These are phyloP conservation scores for Loripinus fragilis DNA, from an alignment of 2,888 invertebrate species.

Conservation along the genomic window DNA sequence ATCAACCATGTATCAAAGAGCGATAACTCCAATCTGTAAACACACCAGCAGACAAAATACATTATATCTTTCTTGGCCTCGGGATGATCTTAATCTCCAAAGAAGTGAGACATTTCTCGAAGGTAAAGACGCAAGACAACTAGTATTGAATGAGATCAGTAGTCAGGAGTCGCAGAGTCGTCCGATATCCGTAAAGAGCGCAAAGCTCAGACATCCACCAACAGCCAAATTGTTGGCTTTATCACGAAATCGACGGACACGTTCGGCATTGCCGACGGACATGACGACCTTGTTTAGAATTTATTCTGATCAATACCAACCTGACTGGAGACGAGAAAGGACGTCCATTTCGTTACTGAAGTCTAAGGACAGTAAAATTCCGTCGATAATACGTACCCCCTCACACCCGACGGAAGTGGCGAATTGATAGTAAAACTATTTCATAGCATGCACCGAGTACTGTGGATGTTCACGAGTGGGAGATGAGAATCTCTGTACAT, in stretches of 20 bases:
- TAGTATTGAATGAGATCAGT: slow-evolving; percentile 69
- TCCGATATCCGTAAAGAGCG: slow-evolving; percentile 56
- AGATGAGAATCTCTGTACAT: too few species aligned
- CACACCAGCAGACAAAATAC: slow-evolving; percentile 64
- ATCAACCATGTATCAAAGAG: slow-evolving; percentile 72
- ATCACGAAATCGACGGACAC: slow-evolving; percentile 51
- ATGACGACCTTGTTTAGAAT: slow-evolving; percentile 75
- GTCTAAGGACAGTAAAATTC: slow-evolving; percentile 29
- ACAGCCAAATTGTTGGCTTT: slow-evolving; percentile 76
- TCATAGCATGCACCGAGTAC: too few species aligned
- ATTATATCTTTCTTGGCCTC: slow-evolving; percentile 59
- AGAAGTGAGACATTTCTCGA: slow-evolving; percentile 64
- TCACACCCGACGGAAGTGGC: background rate
- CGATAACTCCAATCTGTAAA: slow-evolving; percentile 66
- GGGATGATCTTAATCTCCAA: slow-evolving; percentile 59
- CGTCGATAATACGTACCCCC: slow-evolving; percentile 37
- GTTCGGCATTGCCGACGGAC: slow-evolving; percentile 63
- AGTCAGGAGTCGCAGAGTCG: slow-evolving; percentile 62
- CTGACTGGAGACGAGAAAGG: slow-evolving; percentile 65
- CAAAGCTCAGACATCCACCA: slow-evolving; percentile 64
- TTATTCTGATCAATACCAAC: slow-evolving; percentile 79
- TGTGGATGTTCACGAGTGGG: too few species aligned
- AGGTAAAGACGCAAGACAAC: slow-evolving; percentile 70
- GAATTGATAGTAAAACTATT: too few species aligned
- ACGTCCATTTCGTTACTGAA: slow-evolving; percentile 35